Conservation (phyloP, 2,797 vertebrate genomes). For the Scomberomorus guttatus region DNA sequence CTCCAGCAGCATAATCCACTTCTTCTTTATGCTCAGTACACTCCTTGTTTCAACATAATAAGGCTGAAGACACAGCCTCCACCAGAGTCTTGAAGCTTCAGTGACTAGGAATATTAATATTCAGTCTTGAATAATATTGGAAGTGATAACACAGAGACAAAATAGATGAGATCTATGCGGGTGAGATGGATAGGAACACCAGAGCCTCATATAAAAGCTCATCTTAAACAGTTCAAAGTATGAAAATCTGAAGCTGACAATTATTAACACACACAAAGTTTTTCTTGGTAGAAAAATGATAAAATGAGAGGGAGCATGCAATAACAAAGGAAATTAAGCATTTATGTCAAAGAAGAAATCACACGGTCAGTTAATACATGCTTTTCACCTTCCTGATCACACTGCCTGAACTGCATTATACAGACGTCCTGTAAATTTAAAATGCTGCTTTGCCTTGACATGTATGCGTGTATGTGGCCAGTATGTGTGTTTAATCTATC, state of each 20-base stretch:
- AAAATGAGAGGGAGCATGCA: background rate
- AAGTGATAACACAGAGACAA: background rate
- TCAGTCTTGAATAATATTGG: background rate
- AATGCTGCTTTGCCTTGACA: background rate
- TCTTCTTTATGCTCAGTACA: background rate
- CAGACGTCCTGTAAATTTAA: background rate
- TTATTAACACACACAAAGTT: background rate
- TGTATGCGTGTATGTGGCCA: background rate
- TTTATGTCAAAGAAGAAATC: no score
- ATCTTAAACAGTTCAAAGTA: background rate
- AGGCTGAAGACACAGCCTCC: background rate
- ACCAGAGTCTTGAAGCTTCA: background rate
- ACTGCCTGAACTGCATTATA: background rate
- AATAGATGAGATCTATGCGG: background rate
- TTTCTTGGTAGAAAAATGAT: background rate
- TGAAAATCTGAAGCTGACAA: background rate
- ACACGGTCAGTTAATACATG: no score
- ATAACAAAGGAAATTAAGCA: background rate
- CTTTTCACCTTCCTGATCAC: background rate
- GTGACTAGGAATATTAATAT: background rate
- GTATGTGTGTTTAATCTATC: conserved; percentile 8
- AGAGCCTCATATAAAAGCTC: no score
- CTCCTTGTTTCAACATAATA: background rate
- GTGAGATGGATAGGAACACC: background rate
- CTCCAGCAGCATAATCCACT: background rate